Percentiles rank a stretch among this genome's conserved stretches.
Conservation (phyloP, 2,113 vertebrate species). For the chimpanzee (Pan troglodytes) region NHGRI_mPanTro3-v2.1_pri NC_072408.2:72948501-72949000, state of each 20-base stretch:
- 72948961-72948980: too few species aligned
- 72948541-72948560: background rate
- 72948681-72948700: background rate
- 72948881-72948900: too few species aligned
- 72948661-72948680: background rate
- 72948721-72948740: background rate
- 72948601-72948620: background rate
- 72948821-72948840: background rate
- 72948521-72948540: background rate
- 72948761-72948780: background rate
- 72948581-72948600: background rate
- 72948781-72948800: background rate
- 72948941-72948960: too few species aligned
- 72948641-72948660: background rate
- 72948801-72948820: background rate
- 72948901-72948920: too few species aligned
- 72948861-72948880: too few species aligned
- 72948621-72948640: background rate
- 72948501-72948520: background rate
- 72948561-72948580: background rate
- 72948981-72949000: too few species aligned
- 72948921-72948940: too few species aligned
- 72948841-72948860: too few species aligned
- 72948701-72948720: background rate
- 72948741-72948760: slow-evolving; percentile 31